Conservation (phyloP, 1,140 invertebrate genomes). For the Rhagoletis zephyria region DNA sequence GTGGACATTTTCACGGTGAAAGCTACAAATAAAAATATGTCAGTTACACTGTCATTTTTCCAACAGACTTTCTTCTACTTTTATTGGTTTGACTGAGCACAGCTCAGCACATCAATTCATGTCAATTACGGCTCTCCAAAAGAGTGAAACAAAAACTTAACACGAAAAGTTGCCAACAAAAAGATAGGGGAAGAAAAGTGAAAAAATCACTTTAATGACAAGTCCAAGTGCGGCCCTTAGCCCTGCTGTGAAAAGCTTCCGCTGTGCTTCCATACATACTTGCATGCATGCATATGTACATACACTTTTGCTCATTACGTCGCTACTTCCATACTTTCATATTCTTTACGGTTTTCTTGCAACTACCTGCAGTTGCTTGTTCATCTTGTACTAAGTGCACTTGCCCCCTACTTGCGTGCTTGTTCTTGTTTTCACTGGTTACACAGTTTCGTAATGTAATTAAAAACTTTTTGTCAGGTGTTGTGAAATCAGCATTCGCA, state of each 20-base stretch:
- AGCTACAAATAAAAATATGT: background rate
- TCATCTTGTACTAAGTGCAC: background rate
- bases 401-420: background rate
- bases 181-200: background rate
- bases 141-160: background rate
- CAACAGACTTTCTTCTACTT: background rate
- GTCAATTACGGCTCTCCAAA: slow-evolving; percentile 8
- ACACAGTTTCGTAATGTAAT: slow-evolving; percentile 50
- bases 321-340: no score
- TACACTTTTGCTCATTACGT: background rate
- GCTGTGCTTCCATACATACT: background rate
- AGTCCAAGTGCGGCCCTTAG: background rate
- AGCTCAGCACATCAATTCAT: slow-evolving; percentile 37
- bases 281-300: background rate
- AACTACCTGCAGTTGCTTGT: background rate
- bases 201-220: slow-evolving; percentile 23
- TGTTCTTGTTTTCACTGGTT: slow-evolving; percentile 4
- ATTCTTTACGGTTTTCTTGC: no score
- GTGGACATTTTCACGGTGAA: background rate
- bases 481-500: slow-evolving; percentile 37
- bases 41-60: background rate
- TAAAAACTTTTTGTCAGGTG: slow-evolving; percentile 48
- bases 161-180: background rate
- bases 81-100: background rate
- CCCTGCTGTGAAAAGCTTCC: background rate